phyloP scores from a whole-genome alignment of 1,140 invertebrate genomes.

The Atta texana region DNA sequence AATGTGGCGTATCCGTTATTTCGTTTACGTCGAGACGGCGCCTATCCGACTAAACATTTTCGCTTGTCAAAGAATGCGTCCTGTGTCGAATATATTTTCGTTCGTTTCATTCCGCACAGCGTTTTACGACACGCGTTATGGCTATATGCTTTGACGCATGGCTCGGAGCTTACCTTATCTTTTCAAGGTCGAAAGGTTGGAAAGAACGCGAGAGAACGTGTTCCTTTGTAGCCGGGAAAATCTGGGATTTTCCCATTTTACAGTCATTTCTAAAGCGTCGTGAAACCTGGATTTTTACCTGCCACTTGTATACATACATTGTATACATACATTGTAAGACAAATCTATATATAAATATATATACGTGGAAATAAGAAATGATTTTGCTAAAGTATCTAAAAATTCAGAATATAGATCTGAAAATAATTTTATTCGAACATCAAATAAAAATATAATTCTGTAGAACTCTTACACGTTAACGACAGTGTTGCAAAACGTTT shows the following conservation, averaged over 20 bases:
- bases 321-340: too few relatives aligned
- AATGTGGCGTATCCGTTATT: slow-evolving; percentile 29
- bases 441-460: too few relatives aligned
- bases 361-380: too few relatives aligned
- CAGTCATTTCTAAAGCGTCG: neutral
- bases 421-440: too few relatives aligned
- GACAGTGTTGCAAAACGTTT: too few relatives aligned
- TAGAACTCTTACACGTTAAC: too few relatives aligned
- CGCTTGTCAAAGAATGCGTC: neutral
- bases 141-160: neutral
- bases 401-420: too few relatives aligned
- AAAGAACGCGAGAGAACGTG: neutral
- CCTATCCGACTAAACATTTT: neutral
- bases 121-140: slow-evolving; percentile 23
- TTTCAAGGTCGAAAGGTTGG: neutral
- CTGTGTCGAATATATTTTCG: slow-evolving; percentile 30
- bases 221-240: neutral
- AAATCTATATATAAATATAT: too few relatives aligned
- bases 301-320: too few relatives aligned
- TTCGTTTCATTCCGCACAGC: neutral
- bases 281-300: neutral
- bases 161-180: slow-evolving; percentile 25
- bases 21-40: slow-evolving; percentile 30
- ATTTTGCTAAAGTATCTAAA: too few relatives aligned
- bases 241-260: neutral